A percentile compares a stretch with the other conserved stretches of the same genome.
phyloP scores from a whole-genome alignment of 1,140 invertebrate species.

The Ceratosolen solmsi region DNA sequence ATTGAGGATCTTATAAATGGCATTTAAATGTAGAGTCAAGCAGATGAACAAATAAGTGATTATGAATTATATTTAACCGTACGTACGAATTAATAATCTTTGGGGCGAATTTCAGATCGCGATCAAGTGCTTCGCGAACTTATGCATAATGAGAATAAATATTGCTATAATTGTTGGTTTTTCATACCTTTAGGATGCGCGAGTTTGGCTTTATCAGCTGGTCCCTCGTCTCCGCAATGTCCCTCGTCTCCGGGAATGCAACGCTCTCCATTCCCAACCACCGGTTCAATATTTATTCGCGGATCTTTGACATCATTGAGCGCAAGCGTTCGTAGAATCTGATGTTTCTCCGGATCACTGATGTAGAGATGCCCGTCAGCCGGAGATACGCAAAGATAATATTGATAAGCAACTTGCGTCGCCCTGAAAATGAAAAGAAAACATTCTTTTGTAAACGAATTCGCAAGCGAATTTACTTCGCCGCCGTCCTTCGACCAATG shows the following conservation, averaged over 20 bases:
- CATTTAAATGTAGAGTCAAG: no score
- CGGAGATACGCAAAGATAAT: constrained; percentile 95
- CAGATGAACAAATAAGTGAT: background rate
- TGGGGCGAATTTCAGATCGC: background rate
- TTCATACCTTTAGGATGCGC: constrained; percentile 98
- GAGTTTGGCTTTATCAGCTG: constrained; percentile 90
- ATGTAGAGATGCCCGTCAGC: constrained; percentile 96
- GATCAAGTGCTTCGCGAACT: no score
- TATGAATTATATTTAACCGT: background rate
- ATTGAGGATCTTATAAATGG: background rate
- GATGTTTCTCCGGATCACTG: constrained; percentile 94
- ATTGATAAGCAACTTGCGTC: constrained; percentile 94
- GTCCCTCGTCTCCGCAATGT: constrained; percentile 94
- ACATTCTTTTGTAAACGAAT: constrained; percentile 14
- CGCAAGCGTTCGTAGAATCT: constrained; percentile 84
- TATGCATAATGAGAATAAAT: no score
- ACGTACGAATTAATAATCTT: background rate
- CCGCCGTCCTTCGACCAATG: background rate
- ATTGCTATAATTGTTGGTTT: no score
- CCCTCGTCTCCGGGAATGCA: constrained; percentile 93
- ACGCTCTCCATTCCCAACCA: constrained; percentile 95
- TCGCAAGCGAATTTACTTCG: background rate
- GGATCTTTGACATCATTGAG: constrained; percentile 87
- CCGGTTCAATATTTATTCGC: constrained; percentile 87
- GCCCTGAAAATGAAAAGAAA: constrained; percentile 77